These are phyloP conservation scores for Cephus pulcher DNA, from an alignment of 2,888 invertebrate species.

Conservation along the genomic window DNA sequence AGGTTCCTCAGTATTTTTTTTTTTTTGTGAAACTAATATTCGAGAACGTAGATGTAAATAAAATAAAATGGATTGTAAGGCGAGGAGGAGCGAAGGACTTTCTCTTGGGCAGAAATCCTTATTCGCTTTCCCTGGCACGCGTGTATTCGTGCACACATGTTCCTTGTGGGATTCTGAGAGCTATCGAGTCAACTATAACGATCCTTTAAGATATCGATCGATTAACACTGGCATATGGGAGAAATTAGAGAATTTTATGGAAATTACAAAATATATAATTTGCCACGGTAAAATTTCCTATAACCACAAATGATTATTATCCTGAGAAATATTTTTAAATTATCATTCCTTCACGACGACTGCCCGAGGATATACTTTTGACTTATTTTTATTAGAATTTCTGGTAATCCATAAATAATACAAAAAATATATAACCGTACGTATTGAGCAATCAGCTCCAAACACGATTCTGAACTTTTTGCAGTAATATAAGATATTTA, in stretches of 20 bases:
- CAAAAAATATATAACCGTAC: not conserved
- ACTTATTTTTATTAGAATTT: not conserved
- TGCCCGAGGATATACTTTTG: not conserved
- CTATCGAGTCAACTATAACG: not conserved
- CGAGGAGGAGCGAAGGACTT: slow-evolving; percentile 48
- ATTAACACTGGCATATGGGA: not conserved
- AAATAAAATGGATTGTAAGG: slow-evolving; percentile 8
- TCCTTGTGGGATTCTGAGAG: not conserved
- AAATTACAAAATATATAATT: not conserved
- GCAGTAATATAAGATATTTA: not conserved
- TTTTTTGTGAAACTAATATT: slow-evolving; percentile 2
- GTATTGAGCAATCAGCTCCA: not conserved
- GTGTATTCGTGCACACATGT: slow-evolving; percentile 17
- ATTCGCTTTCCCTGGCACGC: slow-evolving; percentile 53
- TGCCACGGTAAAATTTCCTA: not conserved
- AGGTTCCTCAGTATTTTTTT: not conserved
- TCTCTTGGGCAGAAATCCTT: slow-evolving; percentile 53
- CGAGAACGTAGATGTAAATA: slow-evolving; percentile 1
- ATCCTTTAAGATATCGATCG: not conserved
- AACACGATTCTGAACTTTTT: not conserved
- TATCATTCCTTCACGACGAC: not conserved
- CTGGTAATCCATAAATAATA: not conserved
- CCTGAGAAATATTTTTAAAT: not conserved
- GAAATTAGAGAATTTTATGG: not conserved
- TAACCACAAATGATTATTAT: not conserved